Evolutionary conservation across 2,888 invertebrate species (phyloP).

Genomic region (Heteromyza rotundicornis): DNA sequence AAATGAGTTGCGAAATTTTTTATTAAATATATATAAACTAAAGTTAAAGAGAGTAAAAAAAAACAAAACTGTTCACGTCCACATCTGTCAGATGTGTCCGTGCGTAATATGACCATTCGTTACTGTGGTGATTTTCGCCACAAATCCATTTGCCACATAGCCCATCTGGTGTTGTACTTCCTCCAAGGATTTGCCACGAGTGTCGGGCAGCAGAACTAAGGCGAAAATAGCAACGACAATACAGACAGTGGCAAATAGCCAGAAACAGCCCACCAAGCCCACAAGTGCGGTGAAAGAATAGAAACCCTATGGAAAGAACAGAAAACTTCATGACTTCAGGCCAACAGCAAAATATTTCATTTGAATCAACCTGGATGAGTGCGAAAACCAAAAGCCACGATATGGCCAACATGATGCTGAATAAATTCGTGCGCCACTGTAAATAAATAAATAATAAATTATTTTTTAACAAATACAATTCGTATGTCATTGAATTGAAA

Average conservation of each 20-base stretch:
- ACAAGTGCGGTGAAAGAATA: constrained; percentile 38
- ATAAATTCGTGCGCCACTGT: constrained; percentile 41
- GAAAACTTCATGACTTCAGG: too few relatives aligned
- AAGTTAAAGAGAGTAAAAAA: too few relatives aligned
- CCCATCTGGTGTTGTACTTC: constrained; percentile 46
- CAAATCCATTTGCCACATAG: constrained; percentile 28
- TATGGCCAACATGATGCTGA: constrained; percentile 37
- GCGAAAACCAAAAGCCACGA: constrained; percentile 46
- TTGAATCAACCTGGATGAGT: constrained; percentile 40
- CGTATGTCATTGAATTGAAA: too few relatives aligned
- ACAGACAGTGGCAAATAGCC: constrained; percentile 49
- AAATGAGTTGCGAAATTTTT: too few relatives aligned
- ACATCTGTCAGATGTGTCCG: background rate
- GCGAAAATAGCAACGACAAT: constrained; percentile 44
- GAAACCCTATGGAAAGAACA: constrained; percentile 34
- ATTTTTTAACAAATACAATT: too few relatives aligned
- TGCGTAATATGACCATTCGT: constrained; percentile 40
- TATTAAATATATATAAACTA: too few relatives aligned
- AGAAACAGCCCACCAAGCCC: constrained; percentile 40
- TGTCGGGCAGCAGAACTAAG: constrained; percentile 49
- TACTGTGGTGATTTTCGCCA: constrained; percentile 32
- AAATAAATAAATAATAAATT: constrained; percentile 2
- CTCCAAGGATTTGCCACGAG: constrained; percentile 42
- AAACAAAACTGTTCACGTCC: too few relatives aligned
- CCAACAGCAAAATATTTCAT: constrained; percentile 10